Percentiles rank a stretch among this genome's conserved stretches.
These are phyloP conservation scores for Hippocampus guttulatus DNA, from an alignment of 2,113 vertebrate genomes.

Conservation along the genomic window DNA sequence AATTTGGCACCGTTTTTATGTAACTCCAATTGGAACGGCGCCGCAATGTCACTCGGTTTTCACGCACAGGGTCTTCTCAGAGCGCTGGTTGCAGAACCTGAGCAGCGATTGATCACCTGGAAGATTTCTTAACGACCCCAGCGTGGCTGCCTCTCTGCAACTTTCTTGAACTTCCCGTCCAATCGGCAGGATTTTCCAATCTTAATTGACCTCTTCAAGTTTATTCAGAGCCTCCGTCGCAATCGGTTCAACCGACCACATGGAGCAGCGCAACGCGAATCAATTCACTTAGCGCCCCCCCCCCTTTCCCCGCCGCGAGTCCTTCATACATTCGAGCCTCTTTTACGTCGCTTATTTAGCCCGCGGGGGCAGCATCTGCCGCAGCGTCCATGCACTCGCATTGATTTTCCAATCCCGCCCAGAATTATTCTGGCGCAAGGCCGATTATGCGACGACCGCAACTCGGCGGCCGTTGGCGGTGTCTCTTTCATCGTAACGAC, in stretches of 20 bases:
- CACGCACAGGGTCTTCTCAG: no score
- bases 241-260: neutral
- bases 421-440: slow-evolving; percentile 53
- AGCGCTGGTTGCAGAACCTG: no score
- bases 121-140: no score
- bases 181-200: neutral
- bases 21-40: neutral
- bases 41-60: neutral
- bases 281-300: slow-evolving; percentile 29
- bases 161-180: neutral
- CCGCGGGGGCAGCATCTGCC: slow-evolving; percentile 27
- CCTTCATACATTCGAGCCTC: slow-evolving; percentile 28
- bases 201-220: neutral
- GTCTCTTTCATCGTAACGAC: neutral
- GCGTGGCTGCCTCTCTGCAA: no score
- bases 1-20: neutral
- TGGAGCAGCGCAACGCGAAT: slow-evolving; percentile 11
- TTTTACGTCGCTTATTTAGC: slow-evolving; percentile 42
- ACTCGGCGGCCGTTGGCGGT: neutral
- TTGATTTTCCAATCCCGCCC: slow-evolving; percentile 55
- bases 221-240: neutral
- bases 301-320: slow-evolving; percentile 22
- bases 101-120: no score
- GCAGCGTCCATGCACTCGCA: slow-evolving; percentile 35
- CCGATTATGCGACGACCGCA: slow-evolving; percentile 32